phyloP scores from a whole-genome alignment of 2,888 invertebrate species.

The Polydrusus tereticollis region DNA sequence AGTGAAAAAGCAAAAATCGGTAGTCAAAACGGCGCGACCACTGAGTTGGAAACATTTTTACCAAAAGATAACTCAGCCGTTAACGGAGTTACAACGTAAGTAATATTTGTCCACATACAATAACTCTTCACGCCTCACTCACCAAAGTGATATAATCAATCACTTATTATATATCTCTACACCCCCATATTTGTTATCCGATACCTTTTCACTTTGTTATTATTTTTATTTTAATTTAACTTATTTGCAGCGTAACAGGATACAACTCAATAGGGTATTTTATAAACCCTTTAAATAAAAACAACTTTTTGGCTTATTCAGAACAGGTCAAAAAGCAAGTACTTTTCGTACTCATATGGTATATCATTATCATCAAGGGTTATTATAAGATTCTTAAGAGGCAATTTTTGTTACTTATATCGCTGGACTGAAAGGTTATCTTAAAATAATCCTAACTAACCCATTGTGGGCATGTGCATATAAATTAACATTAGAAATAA shows the following conservation, averaged over 20 bases:
- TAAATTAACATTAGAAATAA: neutral
- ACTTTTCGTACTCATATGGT: neutral
- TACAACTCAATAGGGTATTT: slow-evolving; percentile 29
- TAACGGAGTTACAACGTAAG: slow-evolving; percentile 73
- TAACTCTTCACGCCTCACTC: too few species aligned
- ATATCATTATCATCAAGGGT: neutral
- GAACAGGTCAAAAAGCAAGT: slow-evolving; percentile 44
- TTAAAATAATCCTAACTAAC: slow-evolving; percentile 1
- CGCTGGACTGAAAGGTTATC: too few species aligned
- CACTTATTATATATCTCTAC: neutral
- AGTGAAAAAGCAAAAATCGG: slow-evolving; percentile 47
- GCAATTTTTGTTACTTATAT: neutral
- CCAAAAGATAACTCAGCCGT: slow-evolving; percentile 76
- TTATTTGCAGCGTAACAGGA: slow-evolving; percentile 36
- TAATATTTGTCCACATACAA: neutral
- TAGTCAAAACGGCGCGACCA: slow-evolving; percentile 64
- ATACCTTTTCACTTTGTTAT: neutral
- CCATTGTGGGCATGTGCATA: neutral
- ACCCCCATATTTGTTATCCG: too few species aligned
- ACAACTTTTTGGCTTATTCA: slow-evolving; percentile 39
- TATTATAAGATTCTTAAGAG: neutral
- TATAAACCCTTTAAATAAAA: slow-evolving; percentile 13
- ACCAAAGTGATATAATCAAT: neutral
- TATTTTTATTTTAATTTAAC: neutral
- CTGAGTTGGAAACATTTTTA: slow-evolving; percentile 86